Evolutionary conservation across 2,888 invertebrate species (phyloP).

Genomic region (Euphydryas editha): DNA sequence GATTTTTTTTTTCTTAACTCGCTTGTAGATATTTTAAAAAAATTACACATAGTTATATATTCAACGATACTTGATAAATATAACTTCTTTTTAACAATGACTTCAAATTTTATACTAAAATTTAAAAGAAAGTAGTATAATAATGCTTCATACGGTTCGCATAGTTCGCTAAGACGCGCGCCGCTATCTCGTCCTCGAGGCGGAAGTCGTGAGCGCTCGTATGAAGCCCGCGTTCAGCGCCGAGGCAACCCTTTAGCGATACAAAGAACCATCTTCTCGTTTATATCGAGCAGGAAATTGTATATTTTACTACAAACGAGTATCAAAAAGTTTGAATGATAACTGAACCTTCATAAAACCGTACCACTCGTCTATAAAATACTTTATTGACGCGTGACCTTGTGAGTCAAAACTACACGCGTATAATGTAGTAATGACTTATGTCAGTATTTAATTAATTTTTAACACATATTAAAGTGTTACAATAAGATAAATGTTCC

Average conservation of each 20-base stretch:
- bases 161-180: neutral
- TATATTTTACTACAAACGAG: neutral
- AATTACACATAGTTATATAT: too few relatives aligned
- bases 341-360: neutral
- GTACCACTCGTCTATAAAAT: neutral
- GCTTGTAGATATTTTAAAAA: too few relatives aligned
- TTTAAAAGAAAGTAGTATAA: neutral
- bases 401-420: too few relatives aligned
- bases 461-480: neutral
- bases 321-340: neutral
- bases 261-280: slow-evolving; percentile 1
- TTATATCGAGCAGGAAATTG: slow-evolving; percentile 3
- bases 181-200: neutral
- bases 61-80: too few relatives aligned
- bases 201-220: slow-evolving; percentile 5
- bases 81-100: too few relatives aligned
- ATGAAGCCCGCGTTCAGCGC: neutral
- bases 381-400: neutral
- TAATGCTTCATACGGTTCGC: neutral
- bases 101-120: too few relatives aligned
- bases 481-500: neutral
- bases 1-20: too few relatives aligned
- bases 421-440: too few relatives aligned
- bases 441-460: neutral
- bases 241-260: neutral